These are phyloP conservation scores for Telmatochromis sp. DNA, from an alignment of 2,113 vertebrate genomes.

Conservation along the genomic window DNA sequence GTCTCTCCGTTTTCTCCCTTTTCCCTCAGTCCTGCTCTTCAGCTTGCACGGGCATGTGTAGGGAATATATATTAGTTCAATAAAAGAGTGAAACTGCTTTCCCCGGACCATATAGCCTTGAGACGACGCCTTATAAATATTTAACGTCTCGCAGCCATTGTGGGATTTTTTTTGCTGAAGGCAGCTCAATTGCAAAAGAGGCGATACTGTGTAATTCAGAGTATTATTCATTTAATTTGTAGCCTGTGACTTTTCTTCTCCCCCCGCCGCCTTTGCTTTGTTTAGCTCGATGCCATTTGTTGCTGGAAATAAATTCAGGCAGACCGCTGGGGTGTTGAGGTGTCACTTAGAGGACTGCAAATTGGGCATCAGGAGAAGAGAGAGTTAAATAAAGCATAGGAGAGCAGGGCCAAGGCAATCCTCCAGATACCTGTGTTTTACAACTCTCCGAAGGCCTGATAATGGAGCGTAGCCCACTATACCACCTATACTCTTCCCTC, in stretches of 20 bases:
- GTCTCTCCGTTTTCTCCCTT: background rate
- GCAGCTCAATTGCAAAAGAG: constrained; percentile 75
- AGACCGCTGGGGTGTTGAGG: background rate
- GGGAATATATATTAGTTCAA: constrained; percentile 60
- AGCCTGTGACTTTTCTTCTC: background rate
- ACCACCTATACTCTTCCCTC: background rate
- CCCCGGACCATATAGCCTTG: constrained; percentile 36
- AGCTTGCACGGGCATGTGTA: constrained; percentile 9
- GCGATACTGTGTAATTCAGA: constrained; percentile 75
- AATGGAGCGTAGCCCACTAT: background rate
- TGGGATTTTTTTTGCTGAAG: constrained; percentile 68
- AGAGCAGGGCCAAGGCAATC: background rate
- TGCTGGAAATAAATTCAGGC: constrained; percentile 1
- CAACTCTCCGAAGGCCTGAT: background rate
- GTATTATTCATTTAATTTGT: constrained; percentile 75
- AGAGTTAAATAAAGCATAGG: constrained; percentile 16
- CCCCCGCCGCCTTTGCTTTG: background rate
- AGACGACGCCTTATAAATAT: constrained; percentile 76
- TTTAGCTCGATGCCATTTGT: background rate
- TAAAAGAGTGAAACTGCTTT: constrained; percentile 52
- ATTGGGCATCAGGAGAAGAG: constrained; percentile 20
- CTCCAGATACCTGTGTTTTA: constrained; percentile 16
- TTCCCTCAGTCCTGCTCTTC: background rate
- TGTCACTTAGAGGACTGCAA: constrained; percentile 29
- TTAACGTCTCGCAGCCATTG: constrained; percentile 81